Conservation (phyloP, 1,140 invertebrate genomes). For the Drosophila cardini region DNA sequence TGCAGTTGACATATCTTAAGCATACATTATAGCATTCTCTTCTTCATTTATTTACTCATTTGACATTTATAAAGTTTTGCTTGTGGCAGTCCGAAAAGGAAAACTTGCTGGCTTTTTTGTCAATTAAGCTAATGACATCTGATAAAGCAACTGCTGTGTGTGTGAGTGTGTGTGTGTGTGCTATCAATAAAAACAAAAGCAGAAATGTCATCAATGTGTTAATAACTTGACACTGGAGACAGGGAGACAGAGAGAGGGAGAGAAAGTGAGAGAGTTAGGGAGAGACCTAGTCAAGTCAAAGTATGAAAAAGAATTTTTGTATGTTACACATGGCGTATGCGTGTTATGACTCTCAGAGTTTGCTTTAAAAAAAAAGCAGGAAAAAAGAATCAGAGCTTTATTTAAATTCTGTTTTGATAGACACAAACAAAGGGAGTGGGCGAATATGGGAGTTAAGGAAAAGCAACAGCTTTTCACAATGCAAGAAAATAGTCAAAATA, state of each 20-base stretch:
- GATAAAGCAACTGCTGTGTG: conserved; percentile 20
- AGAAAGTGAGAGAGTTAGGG: background rate
- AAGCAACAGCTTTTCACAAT: conserved; percentile 41
- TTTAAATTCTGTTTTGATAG: conserved; percentile 53
- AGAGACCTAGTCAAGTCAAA: background rate
- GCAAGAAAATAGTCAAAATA: conserved; percentile 24
- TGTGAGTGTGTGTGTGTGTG: background rate
- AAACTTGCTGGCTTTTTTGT: conserved; percentile 29
- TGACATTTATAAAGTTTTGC: conserved; percentile 22
- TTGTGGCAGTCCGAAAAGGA: too few species aligned
- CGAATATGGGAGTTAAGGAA: conserved; percentile 5
- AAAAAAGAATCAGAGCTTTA: conserved; percentile 34
- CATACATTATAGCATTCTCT: conserved; percentile 1
- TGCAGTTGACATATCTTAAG: conserved; percentile 8
- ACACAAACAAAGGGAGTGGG: conserved; percentile 6
- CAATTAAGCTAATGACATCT: conserved; percentile 50
- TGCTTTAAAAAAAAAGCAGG: conserved; percentile 4
- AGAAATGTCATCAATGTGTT: conserved; percentile 36
- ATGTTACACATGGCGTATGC: conserved; percentile 58
- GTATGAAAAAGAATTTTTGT: conserved; percentile 18
- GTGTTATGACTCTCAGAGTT: conserved; percentile 34
- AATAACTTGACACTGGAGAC: conserved; percentile 22
- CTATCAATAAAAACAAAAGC: conserved; percentile 35
- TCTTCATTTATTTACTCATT: conserved; percentile 23
- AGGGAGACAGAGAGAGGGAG: background rate